Conservation (phyloP, 2,113 vertebrate genomes). For the Calyptommatus sinebrachiatus region DNA sequence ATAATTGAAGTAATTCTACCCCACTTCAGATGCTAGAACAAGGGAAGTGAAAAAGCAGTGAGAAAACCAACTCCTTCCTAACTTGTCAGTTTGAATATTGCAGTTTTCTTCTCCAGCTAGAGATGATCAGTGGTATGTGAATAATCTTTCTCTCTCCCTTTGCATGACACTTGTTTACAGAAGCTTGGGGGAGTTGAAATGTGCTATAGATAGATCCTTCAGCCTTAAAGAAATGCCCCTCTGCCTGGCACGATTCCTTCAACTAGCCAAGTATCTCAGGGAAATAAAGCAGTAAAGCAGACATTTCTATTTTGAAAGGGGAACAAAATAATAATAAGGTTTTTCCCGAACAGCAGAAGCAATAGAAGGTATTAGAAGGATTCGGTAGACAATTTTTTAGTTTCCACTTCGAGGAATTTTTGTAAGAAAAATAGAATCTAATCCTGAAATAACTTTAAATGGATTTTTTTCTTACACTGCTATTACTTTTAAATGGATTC, state of each 20-base stretch:
- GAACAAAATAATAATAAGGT: not conserved
- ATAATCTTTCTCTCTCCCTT: not conserved
- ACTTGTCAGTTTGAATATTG: not conserved
- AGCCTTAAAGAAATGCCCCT: slow-evolving; percentile 29
- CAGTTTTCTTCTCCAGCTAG: too few relatives aligned
- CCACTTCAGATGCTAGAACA: not conserved
- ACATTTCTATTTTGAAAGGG: slow-evolving; percentile 35
- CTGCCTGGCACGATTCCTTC: slow-evolving; percentile 13
- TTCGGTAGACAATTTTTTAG: slow-evolving; percentile 44
- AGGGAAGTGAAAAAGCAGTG: not conserved
- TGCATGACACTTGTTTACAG: slow-evolving; percentile 23
- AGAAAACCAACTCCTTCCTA: not conserved
- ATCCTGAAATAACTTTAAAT: slow-evolving; percentile 63
- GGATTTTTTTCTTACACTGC: slow-evolving; percentile 28
- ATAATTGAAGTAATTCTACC: not conserved
- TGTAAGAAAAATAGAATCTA: slow-evolving; percentile 31
- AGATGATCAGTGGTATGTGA: not conserved
- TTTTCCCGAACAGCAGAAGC: too few relatives aligned
- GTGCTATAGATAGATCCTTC: not conserved
- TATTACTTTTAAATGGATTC: slow-evolving; percentile 52
- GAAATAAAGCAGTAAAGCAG: slow-evolving; percentile 18
- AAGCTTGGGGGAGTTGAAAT: slow-evolving; percentile 30
- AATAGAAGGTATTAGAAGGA: too few relatives aligned
- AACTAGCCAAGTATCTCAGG: slow-evolving; percentile 26
- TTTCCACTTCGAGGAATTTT: slow-evolving; percentile 55